A percentile compares a stretch with the other conserved stretches of the same genome.
Evolutionary conservation across 1,140 invertebrate species (phyloP).

Genomic region (Mizuhopecten yessoensis): DNA sequence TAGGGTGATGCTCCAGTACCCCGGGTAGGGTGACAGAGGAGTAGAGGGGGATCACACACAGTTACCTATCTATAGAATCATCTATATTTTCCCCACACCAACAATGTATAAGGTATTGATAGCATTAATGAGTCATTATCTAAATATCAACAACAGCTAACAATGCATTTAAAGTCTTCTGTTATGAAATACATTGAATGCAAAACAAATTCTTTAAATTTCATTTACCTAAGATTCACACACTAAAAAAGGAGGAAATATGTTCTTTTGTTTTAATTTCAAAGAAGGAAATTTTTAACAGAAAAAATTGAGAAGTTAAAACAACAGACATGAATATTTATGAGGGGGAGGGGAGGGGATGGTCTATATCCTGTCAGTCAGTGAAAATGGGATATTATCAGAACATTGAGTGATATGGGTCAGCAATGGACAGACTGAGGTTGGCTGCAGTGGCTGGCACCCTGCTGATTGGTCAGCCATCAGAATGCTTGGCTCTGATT

Average conservation of each 20-base stretch:
- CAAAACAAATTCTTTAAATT: constrained; percentile 13
- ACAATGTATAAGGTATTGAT: background rate
- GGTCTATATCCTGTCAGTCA: background rate
- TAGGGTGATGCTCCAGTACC: background rate
- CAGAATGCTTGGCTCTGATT: background rate
- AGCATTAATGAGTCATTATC: constrained; percentile 13
- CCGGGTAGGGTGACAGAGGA: background rate
- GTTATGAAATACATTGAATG: background rate
- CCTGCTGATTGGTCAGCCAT: background rate
- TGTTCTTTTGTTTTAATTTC: constrained; percentile 5
- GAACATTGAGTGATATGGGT: background rate
- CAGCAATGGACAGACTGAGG: background rate
- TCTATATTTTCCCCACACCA: background rate
- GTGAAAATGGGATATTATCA: background rate
- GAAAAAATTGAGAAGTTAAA: background rate
- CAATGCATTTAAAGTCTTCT: background rate
- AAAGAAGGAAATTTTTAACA: background rate
- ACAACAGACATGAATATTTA: background rate
- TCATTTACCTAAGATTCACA: background rate
- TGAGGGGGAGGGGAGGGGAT: background rate
- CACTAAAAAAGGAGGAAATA: background rate
- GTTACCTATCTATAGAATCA: no score
- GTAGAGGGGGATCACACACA: background rate
- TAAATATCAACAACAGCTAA: background rate
- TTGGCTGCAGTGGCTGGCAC: constrained; percentile 9